Evolutionary conservation across 2,888 invertebrate species (phyloP).

Genomic region (Vandiemenella viatica): DNA sequence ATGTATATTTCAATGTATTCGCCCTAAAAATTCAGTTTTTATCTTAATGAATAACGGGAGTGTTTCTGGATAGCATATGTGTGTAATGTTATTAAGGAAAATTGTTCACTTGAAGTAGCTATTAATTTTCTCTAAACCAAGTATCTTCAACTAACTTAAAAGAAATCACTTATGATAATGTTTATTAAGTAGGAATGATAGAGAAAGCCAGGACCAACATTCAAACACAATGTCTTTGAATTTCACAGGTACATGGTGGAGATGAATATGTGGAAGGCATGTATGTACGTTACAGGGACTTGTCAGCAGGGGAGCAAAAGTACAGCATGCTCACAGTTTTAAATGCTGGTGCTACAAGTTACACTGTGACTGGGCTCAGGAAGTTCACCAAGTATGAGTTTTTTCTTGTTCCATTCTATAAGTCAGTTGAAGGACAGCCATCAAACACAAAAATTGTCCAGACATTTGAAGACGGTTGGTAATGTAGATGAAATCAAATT

Average conservation of each 20-base stretch:
- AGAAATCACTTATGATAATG: too few relatives aligned
- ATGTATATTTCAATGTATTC: too few relatives aligned
- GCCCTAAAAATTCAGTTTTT: too few relatives aligned
- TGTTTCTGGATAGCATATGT: too few relatives aligned
- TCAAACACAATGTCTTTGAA: background rate
- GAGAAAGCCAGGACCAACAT: too few relatives aligned
- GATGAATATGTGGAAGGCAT: slow-evolving; percentile 51
- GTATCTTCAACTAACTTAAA: too few relatives aligned
- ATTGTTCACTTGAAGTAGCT: too few relatives aligned
- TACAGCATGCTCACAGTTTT: slow-evolving; percentile 56
- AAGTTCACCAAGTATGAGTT: slow-evolving; percentile 84
- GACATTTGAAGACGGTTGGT: slow-evolving; percentile 66
- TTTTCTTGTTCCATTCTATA: slow-evolving; percentile 81
- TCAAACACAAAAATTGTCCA: slow-evolving; percentile 76
- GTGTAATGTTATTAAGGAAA: too few relatives aligned
- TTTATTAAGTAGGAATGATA: too few relatives aligned
- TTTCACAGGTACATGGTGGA: slow-evolving; percentile 30
- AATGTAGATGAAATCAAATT: too few relatives aligned
- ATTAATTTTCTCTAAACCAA: too few relatives aligned
- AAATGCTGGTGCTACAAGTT: slow-evolving; percentile 54
- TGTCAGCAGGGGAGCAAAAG: slow-evolving; percentile 42
- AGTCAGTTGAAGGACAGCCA: slow-evolving; percentile 76
- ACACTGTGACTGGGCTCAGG: slow-evolving; percentile 59
- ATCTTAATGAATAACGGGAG: too few relatives aligned
- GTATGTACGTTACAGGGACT: slow-evolving; percentile 50